phyloP scores from a whole-genome alignment of 1,140 invertebrate genomes.

The Kradibia gibbosae region DNA sequence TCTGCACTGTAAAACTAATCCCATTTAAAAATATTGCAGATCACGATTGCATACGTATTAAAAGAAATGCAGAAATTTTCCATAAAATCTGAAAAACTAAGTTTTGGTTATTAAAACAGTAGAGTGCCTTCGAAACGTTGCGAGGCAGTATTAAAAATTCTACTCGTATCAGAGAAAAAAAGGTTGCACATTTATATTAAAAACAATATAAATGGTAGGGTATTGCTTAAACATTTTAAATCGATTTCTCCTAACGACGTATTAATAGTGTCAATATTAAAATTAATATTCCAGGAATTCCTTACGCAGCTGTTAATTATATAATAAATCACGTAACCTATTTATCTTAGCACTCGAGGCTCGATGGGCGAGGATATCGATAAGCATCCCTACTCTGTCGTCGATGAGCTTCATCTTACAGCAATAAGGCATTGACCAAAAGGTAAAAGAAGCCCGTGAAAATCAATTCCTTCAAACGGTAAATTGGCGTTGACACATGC shows the following conservation, averaged over 20 bases:
- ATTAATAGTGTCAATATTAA: background rate
- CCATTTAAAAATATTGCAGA: too few relatives aligned
- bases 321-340: background rate
- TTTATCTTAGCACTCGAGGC: background rate
- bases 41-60: too few relatives aligned
- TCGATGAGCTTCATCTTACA: background rate
- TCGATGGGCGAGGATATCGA: background rate
- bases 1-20: too few relatives aligned
- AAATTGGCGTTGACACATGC: background rate
- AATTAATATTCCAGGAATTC: background rate
- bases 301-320: background rate
- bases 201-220: background rate
- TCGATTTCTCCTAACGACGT: background rate
- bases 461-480: background rate
- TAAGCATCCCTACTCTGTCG: background rate
- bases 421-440: background rate
- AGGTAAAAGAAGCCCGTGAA: background rate
- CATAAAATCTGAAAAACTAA: too few relatives aligned
- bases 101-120: too few relatives aligned
- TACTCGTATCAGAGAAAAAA: too few relatives aligned
- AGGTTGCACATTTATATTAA: too few relatives aligned
- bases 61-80: too few relatives aligned
- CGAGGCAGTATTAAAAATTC: too few relatives aligned
- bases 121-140: too few relatives aligned
- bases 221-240: background rate